Evolutionary conservation across 2,113 vertebrate species (phyloP), one percentile per base, ranked within the genome.

Genomic region (Ophthalmolycus amberensis): DNA sequence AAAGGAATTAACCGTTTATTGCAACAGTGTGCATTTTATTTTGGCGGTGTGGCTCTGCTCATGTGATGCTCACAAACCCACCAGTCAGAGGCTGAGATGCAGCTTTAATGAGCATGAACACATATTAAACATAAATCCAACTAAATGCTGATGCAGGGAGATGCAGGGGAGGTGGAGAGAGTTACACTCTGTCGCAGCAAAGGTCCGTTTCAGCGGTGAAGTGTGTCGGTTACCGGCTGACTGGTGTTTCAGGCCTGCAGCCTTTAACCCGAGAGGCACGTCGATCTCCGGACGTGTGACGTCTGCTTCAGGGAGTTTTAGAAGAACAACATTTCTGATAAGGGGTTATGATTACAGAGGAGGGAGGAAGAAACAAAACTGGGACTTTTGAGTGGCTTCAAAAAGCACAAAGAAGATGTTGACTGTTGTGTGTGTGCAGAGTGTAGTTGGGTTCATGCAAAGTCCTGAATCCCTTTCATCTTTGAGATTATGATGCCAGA

Each of bases 251-350:
- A 34, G 32, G 32, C 32, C 32, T 34, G 32, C 32, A 34, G 32
- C 32, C 32, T 34, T 34, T 34, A 5, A 34, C 3, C 32, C 32
- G 1, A 37, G 42, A 15, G 34, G 34, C 7, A 3, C 58, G 10
- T n/a, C 71, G 70, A 85, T 72, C 54, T 77, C 42, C 29, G 76
- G 65, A 68, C 46, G 75, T 22, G 69, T 27, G 76, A 63, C 5
- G 63, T 60, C 71, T 72, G 74, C 56, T 85, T 37, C 38, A 3
- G 83, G 71, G 71, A 37, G 37, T 67, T 63, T 71, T 4, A 52
- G 78, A 65, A 37, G 15, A 27, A 22, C 27, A 38, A 15, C 29
- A 18, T 48, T 69, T 70, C 48, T 74, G 73, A 77, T 67, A 25
- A 25, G 66, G 77, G 69, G 75, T 65, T 52, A 29, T 80, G 15